Conservation (phyloP, 1,140 invertebrate genomes). For the Pentalonia nigronervosa region DNA sequence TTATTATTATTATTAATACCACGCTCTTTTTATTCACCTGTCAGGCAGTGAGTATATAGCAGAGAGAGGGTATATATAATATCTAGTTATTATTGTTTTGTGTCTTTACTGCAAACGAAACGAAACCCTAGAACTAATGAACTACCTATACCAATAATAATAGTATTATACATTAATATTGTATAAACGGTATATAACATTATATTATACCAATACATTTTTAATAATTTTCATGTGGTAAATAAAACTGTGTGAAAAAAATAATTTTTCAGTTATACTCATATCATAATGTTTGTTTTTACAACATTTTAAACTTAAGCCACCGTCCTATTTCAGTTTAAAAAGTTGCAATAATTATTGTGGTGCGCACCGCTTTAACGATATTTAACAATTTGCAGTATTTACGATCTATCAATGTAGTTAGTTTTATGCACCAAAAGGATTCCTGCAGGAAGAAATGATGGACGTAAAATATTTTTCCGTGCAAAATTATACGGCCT, state of each 20-base stretch:
- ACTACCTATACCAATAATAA: no score
- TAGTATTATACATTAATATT: background rate
- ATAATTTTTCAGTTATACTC: background rate
- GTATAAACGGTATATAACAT: background rate
- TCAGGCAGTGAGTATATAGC: background rate
- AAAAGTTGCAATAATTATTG: background rate
- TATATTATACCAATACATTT: background rate
- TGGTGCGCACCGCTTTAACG: background rate
- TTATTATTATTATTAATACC: background rate
- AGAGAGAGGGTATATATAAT: background rate
- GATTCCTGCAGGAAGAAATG: no score
- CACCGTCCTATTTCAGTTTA: background rate
- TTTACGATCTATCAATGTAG: background rate
- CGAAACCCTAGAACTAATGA: no score
- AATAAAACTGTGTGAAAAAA: background rate
- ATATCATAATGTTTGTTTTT: background rate
- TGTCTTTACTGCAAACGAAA: background rate
- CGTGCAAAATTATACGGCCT: background rate
- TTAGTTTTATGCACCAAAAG: background rate
- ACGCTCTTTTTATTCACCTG: background rate
- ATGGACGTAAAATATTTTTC: background rate
- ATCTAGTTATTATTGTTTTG: background rate
- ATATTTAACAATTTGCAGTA: background rate
- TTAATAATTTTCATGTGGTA: background rate
- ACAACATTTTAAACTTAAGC: background rate